Percentiles rank a stretch among this genome's conserved stretches.
phyloP scores from a whole-genome alignment of 1,140 invertebrate species.

The Metopolophium dirhodum region DNA sequence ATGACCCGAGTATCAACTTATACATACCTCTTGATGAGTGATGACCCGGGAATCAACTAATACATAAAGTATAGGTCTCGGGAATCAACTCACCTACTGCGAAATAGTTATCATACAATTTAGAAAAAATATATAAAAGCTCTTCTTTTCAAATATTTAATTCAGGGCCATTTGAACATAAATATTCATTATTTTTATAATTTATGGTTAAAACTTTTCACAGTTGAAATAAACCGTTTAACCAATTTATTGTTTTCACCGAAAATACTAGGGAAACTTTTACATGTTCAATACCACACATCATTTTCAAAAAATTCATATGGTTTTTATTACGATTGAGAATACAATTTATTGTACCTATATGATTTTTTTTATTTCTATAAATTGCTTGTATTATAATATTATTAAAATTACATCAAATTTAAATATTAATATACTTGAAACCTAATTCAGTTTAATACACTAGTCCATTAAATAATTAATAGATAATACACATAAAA shows the following conservation, averaged over 20 bases:
- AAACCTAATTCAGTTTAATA: not conserved
- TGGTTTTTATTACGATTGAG: not conserved
- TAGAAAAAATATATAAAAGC: not conserved
- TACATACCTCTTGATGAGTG: too few relatives aligned
- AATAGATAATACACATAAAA: too few relatives aligned
- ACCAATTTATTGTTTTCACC: not conserved
- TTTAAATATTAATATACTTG: not conserved
- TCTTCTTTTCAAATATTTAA: not conserved
- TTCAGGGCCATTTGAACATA: not conserved
- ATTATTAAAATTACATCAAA: not conserved
- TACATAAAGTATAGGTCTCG: too few relatives aligned
- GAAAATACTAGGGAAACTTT: not conserved
- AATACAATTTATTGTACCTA: not conserved
- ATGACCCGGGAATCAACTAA: too few relatives aligned
- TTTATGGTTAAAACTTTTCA: not conserved
- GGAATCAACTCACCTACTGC: too few relatives aligned
- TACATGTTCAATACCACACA: not conserved
- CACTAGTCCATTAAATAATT: not conserved
- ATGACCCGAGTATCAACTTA: too few relatives aligned
- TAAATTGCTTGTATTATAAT: not conserved
- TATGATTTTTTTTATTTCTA: not conserved
- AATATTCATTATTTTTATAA: not conserved
- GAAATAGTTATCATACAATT: not conserved
- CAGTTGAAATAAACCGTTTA: conserved; percentile 3
- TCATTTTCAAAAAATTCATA: not conserved